A percentile compares a stretch with the other conserved stretches of the same genome.
These are phyloP conservation scores for Sinocyclocheilus anophthalmus DNA, from an alignment of 2,113 vertebrate species.

Conservation along the genomic window DNA sequence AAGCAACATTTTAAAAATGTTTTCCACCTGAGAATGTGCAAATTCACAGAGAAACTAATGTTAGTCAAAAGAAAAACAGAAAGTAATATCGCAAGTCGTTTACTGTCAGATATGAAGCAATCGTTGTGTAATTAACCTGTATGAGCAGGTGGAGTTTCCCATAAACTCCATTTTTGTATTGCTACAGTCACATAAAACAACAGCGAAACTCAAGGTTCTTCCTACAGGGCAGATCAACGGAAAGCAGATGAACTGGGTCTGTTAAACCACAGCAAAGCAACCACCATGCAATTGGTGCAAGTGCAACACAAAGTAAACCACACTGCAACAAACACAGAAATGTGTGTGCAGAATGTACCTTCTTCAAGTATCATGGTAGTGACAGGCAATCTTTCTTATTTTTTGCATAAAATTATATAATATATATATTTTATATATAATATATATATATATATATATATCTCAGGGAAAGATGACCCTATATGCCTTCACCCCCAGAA, in stretches of 20 bases:
- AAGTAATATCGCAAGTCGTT: neutral
- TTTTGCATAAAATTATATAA: no score
- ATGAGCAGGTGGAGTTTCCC: constrained; percentile 6
- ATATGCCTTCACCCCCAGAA: neutral
- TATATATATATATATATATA: no score
- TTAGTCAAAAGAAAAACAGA: neutral
- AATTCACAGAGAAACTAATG: neutral
- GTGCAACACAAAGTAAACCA: neutral
- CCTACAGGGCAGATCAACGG: neutral
- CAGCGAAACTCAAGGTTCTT: neutral
- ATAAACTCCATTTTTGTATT: neutral
- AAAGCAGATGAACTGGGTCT: neutral
- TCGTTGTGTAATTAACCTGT: neutral
- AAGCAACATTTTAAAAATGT: neutral
- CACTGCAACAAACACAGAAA: neutral
- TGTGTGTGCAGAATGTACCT: no score
- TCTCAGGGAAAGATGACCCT: no score
- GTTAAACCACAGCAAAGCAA: neutral
- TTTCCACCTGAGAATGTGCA: neutral
- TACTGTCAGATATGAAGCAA: neutral
- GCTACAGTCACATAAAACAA: neutral
- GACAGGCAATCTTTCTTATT: neutral
- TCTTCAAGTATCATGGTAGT: neutral
- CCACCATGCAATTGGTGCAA: neutral
- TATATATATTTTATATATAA: no score